A percentile compares a stretch with the other conserved stretches of the same genome.
These are phyloP conservation scores for Drosophila trichaetosa DNA, from an alignment of 2,888 invertebrate genomes.

Conservation along the genomic window DNA sequence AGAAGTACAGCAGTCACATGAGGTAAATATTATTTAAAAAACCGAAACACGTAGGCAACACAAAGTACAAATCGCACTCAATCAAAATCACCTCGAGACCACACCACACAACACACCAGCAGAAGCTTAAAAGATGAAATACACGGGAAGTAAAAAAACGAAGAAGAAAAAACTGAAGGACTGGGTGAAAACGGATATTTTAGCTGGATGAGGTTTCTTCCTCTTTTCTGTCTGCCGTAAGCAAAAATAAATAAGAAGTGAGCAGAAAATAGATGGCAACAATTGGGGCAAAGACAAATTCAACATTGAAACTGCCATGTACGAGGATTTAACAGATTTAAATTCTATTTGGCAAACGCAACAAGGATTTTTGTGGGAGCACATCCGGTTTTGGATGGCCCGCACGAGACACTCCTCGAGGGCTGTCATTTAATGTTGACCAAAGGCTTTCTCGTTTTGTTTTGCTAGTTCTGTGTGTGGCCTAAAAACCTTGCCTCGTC, in stretches of 20 bases:
- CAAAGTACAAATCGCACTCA: conserved; percentile 79
- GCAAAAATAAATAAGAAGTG: conserved; percentile 57
- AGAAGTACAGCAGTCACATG: conserved; percentile 51
- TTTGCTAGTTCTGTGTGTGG: conserved; percentile 10
- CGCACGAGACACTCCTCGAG: conserved; percentile 28
- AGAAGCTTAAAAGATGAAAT: conserved; percentile 68
- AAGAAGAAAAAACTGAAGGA: background rate
- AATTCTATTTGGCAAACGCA: conserved; percentile 74
- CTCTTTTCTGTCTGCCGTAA: conserved; percentile 16
- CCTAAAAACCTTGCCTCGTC: conserved; percentile 51
- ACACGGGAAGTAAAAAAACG: conserved; percentile 21
- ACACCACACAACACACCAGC: conserved; percentile 31
- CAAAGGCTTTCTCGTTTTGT: conserved; percentile 42
- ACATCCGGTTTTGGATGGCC: conserved; percentile 26
- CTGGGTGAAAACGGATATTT: conserved; percentile 14
- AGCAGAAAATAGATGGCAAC: conserved; percentile 31
- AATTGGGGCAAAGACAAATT: conserved; percentile 53
- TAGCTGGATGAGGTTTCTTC: conserved; percentile 7
- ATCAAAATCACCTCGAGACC: conserved; percentile 76
- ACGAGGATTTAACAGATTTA: conserved; percentile 79
- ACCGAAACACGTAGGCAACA: conserved; percentile 75
- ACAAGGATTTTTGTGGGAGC: conserved; percentile 30
- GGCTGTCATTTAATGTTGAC: conserved; percentile 69
- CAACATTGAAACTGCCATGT: conserved; percentile 74
- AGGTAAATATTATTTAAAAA: conserved; percentile 78